Conservation (phyloP, 2,113 vertebrate genomes). For the Pomatostomus ruficeps region DNA sequence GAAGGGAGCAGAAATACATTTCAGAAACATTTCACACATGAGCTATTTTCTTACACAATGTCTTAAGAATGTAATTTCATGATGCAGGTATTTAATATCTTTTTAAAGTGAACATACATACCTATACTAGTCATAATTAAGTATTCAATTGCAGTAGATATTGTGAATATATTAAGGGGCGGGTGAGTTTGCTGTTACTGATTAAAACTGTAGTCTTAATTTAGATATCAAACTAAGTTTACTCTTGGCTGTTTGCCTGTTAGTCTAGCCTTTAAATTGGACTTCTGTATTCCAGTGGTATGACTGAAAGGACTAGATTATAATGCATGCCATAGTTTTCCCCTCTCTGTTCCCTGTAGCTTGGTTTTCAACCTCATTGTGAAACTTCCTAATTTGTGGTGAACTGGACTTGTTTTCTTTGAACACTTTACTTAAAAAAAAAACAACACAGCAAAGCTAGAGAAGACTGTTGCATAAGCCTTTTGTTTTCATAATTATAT, state of each 20-base stretch:
- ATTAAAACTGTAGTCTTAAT: conserved; percentile 58
- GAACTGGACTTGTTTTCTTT: conserved; percentile 77
- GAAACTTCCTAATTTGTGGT: conserved; percentile 72
- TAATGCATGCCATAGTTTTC: conserved; percentile 64
- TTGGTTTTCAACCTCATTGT: conserved; percentile 39
- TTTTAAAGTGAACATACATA: conserved; percentile 68
- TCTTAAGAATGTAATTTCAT: conserved; percentile 79
- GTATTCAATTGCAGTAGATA: conserved; percentile 65
- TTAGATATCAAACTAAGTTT: conserved; percentile 73
- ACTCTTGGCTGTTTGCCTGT: conserved; percentile 65
- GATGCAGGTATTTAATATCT: conserved; percentile 76
- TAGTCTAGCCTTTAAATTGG: conserved; percentile 72
- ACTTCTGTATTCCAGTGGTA: conserved; percentile 70
- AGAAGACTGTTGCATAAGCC: conserved; percentile 72
- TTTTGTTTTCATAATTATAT: conserved; percentile 43
- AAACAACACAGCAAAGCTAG: conserved; percentile 8
- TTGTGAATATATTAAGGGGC: conserved; percentile 62
- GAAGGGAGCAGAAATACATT: conserved; percentile 63
- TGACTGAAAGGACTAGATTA: conserved; percentile 63
- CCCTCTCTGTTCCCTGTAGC: background rate
- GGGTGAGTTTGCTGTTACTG: conserved; percentile 61
- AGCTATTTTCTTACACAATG: conserved; percentile 79
- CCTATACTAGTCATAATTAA: conserved; percentile 62
- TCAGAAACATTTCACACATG: conserved; percentile 76
- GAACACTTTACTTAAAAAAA: background rate